phyloP scores from a whole-genome alignment of 2,888 invertebrate genomes.

The Yponomeuta sedellus region DNA sequence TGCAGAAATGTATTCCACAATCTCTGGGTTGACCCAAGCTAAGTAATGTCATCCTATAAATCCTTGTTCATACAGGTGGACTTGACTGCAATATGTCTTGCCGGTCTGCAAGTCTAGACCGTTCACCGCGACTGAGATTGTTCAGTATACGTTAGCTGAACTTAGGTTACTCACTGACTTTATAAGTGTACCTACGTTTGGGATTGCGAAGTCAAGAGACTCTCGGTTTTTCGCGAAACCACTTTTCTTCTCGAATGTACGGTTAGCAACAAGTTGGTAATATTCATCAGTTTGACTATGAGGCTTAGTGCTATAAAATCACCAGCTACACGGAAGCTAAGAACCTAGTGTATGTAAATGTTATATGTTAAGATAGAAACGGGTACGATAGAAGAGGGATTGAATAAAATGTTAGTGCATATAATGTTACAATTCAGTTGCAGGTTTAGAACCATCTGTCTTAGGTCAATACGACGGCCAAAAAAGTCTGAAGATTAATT shows the following conservation, averaged over 20 bases:
- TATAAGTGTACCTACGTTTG: not conserved
- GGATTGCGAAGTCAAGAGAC: not conserved
- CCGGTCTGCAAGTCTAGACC: not conserved
- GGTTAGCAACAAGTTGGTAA: not conserved
- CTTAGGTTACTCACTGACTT: not conserved
- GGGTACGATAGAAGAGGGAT: no score
- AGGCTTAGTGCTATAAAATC: not conserved
- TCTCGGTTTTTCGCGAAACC: not conserved
- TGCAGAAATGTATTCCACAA: no score
- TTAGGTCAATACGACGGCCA: not conserved
- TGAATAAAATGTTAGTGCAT: not conserved
- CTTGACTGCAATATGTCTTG: no score
- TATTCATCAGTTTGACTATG: not conserved
- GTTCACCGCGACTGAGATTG: not conserved
- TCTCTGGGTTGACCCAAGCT: no score
- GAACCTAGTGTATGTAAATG: no score
- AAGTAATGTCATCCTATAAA: no score
- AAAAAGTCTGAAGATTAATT: not conserved
- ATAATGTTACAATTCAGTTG: not conserved
- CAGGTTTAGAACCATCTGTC: not conserved
- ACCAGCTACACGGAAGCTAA: no score
- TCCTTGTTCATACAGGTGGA: no score
- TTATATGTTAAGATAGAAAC: no score
- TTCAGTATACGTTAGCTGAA: not conserved
- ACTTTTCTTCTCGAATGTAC: not conserved